A percentile compares a stretch with the other conserved stretches of the same genome.
phyloP scores from a whole-genome alignment of 1,140 invertebrate genomes.

The Wiebesia pumilae region DNA sequence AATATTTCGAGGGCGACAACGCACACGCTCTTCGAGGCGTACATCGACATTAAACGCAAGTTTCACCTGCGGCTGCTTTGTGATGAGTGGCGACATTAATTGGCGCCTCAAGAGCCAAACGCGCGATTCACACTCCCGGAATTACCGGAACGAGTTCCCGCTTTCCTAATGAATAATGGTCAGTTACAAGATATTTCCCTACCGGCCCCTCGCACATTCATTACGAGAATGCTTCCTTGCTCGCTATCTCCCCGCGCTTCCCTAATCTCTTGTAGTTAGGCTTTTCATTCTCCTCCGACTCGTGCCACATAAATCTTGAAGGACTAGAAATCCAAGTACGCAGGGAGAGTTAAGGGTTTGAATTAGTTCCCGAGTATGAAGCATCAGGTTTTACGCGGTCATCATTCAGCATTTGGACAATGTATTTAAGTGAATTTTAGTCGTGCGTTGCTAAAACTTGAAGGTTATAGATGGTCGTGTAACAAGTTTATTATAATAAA shows the following conservation, averaged over 20 bases:
- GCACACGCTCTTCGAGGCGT: too few species aligned
- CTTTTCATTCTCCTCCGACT: too few species aligned
- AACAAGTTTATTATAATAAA: not conserved
- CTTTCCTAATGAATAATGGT: slow-evolving; percentile 34
- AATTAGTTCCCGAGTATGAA: not conserved
- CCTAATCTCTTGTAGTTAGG: too few species aligned
- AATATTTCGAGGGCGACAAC: too few species aligned
- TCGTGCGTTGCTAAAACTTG: too few species aligned
- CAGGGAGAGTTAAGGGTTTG: not conserved
- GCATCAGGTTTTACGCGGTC: not conserved
- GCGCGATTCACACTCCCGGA: not conserved
- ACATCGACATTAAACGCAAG: too few species aligned
- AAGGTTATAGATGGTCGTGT: not conserved
- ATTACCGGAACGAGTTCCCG: slow-evolving; percentile 21
- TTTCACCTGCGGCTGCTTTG: too few species aligned
- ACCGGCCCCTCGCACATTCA: too few species aligned
- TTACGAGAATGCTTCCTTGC: too few species aligned
- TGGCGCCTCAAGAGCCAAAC: not conserved
- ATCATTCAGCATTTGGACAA: not conserved
- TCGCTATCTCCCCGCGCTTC: too few species aligned
- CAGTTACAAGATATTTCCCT: not conserved
- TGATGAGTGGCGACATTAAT: not conserved
- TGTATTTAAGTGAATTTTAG: not conserved
- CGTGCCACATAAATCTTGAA: too few species aligned
- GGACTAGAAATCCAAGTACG: too few species aligned